A percentile compares a stretch with the other conserved stretches of the same genome.
phyloP scores from a whole-genome alignment of 2,888 invertebrate genomes.

The Epirrhoe alternata region DNA sequence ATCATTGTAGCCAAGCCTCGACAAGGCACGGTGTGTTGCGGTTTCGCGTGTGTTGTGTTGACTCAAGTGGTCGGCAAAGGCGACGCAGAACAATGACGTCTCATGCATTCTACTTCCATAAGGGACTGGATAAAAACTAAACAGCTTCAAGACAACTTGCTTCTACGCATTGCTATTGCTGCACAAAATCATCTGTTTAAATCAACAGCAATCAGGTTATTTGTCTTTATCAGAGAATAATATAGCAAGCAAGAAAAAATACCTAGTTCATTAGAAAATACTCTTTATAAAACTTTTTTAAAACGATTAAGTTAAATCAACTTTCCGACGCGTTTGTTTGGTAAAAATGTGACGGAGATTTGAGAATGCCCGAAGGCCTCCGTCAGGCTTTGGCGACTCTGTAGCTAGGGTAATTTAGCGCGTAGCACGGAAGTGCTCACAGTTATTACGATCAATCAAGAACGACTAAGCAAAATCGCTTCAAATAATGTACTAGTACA shows the following conservation, averaged over 20 bases:
- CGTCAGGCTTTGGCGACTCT: not conserved
- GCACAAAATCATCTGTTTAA: not conserved
- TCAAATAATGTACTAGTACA: no score
- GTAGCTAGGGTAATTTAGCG: no score
- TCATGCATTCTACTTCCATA: slow-evolving; percentile 32
- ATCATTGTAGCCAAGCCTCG: slow-evolving; percentile 35
- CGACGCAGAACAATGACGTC: slow-evolving; percentile 50
- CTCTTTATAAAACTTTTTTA: no score
- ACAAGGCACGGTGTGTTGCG: slow-evolving; percentile 10
- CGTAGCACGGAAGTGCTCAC: no score
- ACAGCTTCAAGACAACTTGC: slow-evolving; percentile 1
- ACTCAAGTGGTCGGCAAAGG: slow-evolving; percentile 63
- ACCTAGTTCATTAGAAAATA: no score
- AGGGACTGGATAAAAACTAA: slow-evolving; percentile 25
- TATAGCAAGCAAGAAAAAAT: no score
- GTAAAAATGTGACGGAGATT: no score
- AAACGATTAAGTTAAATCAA: no score
- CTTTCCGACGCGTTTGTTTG: no score
- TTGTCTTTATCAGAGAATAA: no score
- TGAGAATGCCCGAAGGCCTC: not conserved
- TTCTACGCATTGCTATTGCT: not conserved
- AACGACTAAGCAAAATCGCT: no score
- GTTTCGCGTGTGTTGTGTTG: slow-evolving; percentile 66
- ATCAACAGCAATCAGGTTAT: not conserved
- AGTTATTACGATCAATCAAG: no score